Base-by-base conservation (phyloP, 2,113 vertebrate genomes). In the Vicugna pacos region DNA sequence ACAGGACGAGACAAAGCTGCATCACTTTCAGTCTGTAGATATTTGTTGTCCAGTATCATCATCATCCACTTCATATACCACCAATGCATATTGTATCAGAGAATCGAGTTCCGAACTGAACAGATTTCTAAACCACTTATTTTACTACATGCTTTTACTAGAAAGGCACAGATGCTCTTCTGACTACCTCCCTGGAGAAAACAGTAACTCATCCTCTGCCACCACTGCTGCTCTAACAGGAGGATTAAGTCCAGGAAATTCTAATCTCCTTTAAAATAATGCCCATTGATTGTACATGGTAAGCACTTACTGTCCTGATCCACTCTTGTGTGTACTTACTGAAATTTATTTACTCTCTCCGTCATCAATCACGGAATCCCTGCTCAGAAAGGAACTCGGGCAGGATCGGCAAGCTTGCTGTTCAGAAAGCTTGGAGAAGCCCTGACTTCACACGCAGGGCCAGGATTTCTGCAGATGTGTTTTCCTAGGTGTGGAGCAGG, bases 191-290 rank as follows among this genome's bases (percentile, higher is more conserved):
- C 93, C 97, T 54, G 15, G 93, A 97, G 97, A 80, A 96, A 97
- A 94, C 88, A 91, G 77, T 93, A 97, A 97, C 91, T 97, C 94
- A 96, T 94, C 77, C 67, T 89, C 94, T 91, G 94, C 87, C 84
- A 96, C 93, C 67, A 56, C 52, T 0, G 1, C 77, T 10, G 1
- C 67, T 76, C 91, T 26, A 82, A 93, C 77, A 80, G 93, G 93
- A 96, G 96, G 95, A 96, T 97, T 97, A 98, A 97, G 97, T 91
- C 90, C 75, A 86, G 82, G 94, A 97, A 97, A 96, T 96, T 97
- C 97, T 98, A 97, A 98, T 98, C 97, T 97, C 94, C 97, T 97
- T 91, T 96, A 97, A 98, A 97, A 98, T 97, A 98, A 97, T 96
- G 96, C 79, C 82, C 94, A 97, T 97, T 98, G 98, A 97, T 97